Percentiles rank a stretch among this genome's conserved stretches.
Conservation (phyloP, 2,797 vertebrate species). For the Martes flavigula region DNA sequence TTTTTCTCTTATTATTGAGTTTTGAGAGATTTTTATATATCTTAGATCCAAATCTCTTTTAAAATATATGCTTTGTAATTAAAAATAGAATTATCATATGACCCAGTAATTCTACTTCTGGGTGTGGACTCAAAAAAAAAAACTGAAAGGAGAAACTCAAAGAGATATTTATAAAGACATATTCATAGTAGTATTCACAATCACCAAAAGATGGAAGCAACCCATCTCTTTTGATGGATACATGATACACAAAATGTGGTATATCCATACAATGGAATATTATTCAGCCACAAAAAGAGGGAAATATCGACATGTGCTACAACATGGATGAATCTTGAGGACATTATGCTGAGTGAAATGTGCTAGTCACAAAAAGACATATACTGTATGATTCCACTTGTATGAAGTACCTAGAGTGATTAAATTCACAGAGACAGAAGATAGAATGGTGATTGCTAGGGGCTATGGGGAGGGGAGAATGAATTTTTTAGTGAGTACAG, state of each 20-base stretch:
- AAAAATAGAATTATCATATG: neutral
- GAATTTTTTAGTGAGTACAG: neutral
- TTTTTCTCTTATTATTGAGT: slow-evolving; percentile 34
- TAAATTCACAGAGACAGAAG: neutral
- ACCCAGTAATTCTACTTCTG: neutral
- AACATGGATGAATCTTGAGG: neutral
- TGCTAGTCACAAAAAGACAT: neutral
- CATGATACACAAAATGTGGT: neutral
- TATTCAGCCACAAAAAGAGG: neutral
- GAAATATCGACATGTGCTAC: neutral
- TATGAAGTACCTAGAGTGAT: neutral
- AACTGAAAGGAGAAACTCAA: neutral
- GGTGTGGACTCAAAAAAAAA: neutral
- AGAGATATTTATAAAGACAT: neutral
- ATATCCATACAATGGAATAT: neutral
- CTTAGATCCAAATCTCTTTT: neutral
- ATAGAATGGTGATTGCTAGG: neutral
- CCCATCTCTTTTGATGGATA: neutral
- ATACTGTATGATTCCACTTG: neutral
- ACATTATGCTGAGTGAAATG: neutral
- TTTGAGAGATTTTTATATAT: neutral
- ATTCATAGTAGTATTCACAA: neutral
- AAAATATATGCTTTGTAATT: neutral
- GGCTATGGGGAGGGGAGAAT: neutral
- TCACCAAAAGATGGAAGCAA: neutral